Evolutionary conservation across 2,113 vertebrate species (phyloP), one percentile per base, ranked within the genome.

Genomic region (Campylomormyrus numenius): DNA sequence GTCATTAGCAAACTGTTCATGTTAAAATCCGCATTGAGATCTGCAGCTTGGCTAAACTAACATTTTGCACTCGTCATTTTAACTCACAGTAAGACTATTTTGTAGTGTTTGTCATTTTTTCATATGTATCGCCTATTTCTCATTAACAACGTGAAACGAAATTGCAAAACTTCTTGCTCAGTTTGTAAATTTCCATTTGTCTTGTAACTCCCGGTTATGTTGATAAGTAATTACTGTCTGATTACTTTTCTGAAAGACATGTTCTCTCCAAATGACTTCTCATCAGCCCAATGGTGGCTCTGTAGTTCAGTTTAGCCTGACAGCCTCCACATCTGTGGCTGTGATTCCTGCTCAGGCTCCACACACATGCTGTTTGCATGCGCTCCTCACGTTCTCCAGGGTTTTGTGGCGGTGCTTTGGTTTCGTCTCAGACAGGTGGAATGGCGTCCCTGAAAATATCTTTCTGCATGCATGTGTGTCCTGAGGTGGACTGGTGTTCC

Each of bases 31-130:
- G 39, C 13, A 42, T 19, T 80, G 31, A 42, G 74, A 80, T 80
- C 74, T 80, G 74, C 15, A 80, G 74, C 74, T 80, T 42, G 74
- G 74, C 35, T 80, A 80, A 80, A 80, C 31, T 80, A 80, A 80
- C 35, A 80, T 80, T 80, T 80, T 80, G 74, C 74, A 80, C 74
- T 80, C 39, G n/a, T 77, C 35, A 80, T 80, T 80, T 80, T 80
- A 42, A 80, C 74, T 39, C 35, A 19, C 15, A 17, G 31, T 80
- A 80, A 42, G 1, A 42, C 35, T 80, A 77, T 77, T 80, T 80
- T 80, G 74, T 80, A 80, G 66, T 35, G 74, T 80, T 80, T 42
- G 74, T 80, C 31, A 42, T 80, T 19, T 35, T 77, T 80, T 13
- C 62, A 70, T 19, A 80, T 80, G 74, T 80, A 80, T 42, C 19